These are phyloP conservation scores for Argyrosomus regius DNA, from an alignment of 2,797 vertebrate genomes.

Conservation along the genomic window DNA sequence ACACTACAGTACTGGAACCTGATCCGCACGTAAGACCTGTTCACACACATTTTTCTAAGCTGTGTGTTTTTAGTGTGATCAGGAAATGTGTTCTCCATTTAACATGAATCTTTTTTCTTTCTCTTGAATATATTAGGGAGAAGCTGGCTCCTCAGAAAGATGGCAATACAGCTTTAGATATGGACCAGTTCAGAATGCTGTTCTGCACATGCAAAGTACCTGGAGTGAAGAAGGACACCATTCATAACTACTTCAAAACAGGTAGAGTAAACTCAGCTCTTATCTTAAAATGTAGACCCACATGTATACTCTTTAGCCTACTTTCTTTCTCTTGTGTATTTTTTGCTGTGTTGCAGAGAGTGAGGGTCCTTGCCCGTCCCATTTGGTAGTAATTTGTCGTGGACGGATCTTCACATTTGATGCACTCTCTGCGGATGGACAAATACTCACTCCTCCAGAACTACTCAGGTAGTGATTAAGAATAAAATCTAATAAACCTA, in stretches of 20 bases:
- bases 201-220: slow-evolving; percentile 96
- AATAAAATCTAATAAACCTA: neutral
- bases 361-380: slow-evolving; percentile 92
- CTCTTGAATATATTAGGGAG: slow-evolving; percentile 84
- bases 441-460: slow-evolving; percentile 92
- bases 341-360: slow-evolving; percentile 84
- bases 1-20: slow-evolving; percentile 93
- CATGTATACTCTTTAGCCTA: neutral
- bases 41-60: neutral
- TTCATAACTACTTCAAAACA: slow-evolving; percentile 92
- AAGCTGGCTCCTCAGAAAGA: slow-evolving; percentile 88
- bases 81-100: neutral
- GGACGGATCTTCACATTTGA: slow-evolving; percentile 94
- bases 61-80: slow-evolving; percentile 4
- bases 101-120: neutral
- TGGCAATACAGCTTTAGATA: slow-evolving; percentile 88
- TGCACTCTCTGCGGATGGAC: slow-evolving; percentile 84
- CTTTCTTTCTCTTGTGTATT: slow-evolving; percentile 22
- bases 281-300: slow-evolving; percentile 4
- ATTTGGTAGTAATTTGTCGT: slow-evolving; percentile 90
- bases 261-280: slow-evolving; percentile 79
- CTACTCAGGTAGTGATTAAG: slow-evolving; percentile 87
- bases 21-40: slow-evolving; percentile 88
- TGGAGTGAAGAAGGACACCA: slow-evolving; percentile 90
- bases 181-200: slow-evolving; percentile 94